Percentiles rank a stretch among this genome's conserved stretches.
These are phyloP conservation scores for Arbacia lixula DNA, from an alignment of 53 echinoderm and acorn worm species.

Conservation along the genomic window DNA sequence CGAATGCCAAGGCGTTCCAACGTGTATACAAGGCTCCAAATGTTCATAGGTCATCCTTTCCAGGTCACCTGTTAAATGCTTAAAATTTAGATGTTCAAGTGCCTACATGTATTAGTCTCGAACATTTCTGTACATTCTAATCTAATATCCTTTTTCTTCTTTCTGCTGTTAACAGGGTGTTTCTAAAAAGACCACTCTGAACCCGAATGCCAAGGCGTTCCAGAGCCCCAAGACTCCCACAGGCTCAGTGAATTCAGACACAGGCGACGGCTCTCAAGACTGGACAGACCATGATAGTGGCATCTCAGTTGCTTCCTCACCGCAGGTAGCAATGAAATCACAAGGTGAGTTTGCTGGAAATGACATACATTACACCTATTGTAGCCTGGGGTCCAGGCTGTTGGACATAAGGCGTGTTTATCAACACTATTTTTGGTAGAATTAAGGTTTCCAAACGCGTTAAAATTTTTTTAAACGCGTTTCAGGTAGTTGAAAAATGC, in stretches of 20 bases:
- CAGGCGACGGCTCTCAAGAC: conserved; percentile 80
- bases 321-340: conserved; percentile 97
- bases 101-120: too few species aligned
- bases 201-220: conserved; percentile 99
- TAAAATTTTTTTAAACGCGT: too few species aligned
- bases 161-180: conserved; percentile 67
- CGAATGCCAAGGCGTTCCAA: conserved; percentile 99
- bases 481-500: too few species aligned
- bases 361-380: not conserved
- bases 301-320: conserved; percentile 86
- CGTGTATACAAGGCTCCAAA: too few species aligned
- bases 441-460: too few species aligned
- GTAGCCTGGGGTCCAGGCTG: too few species aligned
- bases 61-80: too few species aligned
- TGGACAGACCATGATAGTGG: conserved; percentile 95
- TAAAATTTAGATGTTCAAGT: too few species aligned
- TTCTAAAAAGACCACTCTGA: conserved; percentile 91
- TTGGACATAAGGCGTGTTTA: too few species aligned
- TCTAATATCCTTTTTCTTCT: not conserved
- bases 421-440: too few species aligned
- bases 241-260: conserved; percentile 84
- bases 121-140: too few species aligned
- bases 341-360: conserved; percentile 64
- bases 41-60: too few species aligned
- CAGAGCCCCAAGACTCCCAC: conserved; percentile 89